Evolutionary conservation across 2,113 vertebrate species (phyloP).

Genomic region (Podarcis cretensis): DNA sequence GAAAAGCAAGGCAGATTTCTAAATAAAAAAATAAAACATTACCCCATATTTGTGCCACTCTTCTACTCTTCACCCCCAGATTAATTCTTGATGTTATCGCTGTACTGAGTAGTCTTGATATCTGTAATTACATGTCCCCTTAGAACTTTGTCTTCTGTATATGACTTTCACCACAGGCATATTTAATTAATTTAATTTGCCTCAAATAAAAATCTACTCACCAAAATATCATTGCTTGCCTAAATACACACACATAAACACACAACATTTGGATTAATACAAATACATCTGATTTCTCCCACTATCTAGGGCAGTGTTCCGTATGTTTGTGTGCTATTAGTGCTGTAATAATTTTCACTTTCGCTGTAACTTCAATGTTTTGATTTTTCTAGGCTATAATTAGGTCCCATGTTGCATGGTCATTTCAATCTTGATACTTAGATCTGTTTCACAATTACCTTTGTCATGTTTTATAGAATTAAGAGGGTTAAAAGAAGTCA

Average conservation of each 20-base stretch:
- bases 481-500: slow-evolving; percentile 28
- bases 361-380: slow-evolving; percentile 17
- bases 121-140: neutral
- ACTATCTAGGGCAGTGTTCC: neutral
- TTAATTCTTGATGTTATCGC: neutral
- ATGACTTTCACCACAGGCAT: neutral
- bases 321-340: slow-evolving; percentile 17
- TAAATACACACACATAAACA: neutral
- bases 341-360: slow-evolving; percentile 23
- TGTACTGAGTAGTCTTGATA: neutral
- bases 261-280: neutral
- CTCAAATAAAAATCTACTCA: neutral
- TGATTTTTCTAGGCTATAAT: slow-evolving; percentile 8
- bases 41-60: neutral
- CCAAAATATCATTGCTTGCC: neutral
- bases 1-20: neutral
- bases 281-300: neutral
- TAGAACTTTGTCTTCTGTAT: neutral
- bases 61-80: no score
- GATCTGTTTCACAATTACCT: slow-evolving; percentile 29
- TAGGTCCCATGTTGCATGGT: slow-evolving; percentile 19
- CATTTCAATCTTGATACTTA: slow-evolving; percentile 22
- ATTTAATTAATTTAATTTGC: neutral
- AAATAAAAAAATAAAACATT: neutral
- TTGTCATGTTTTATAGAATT: slow-evolving; percentile 28